These are phyloP conservation scores for Leptosomus discolor DNA, from an alignment of 2,113 vertebrate species.

Conservation along the genomic window DNA sequence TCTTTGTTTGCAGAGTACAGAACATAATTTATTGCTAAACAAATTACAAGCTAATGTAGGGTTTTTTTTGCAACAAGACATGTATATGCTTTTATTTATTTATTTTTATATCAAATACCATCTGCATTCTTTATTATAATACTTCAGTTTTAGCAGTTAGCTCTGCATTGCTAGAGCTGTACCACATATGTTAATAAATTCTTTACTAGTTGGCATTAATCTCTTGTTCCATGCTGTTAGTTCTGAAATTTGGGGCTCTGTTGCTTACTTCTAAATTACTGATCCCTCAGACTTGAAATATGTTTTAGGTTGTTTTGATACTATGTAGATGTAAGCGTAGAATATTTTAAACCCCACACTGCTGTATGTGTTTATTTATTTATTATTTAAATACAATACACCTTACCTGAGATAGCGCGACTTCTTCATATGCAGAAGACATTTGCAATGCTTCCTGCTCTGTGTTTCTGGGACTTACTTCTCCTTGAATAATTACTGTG, in stretches of 20 bases:
- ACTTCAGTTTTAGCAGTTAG: background rate
- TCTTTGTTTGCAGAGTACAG: background rate
- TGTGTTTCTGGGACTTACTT: background rate
- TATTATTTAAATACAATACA: background rate
- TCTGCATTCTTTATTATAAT: background rate
- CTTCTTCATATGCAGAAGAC: background rate
- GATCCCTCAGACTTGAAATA: background rate
- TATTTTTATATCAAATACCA: background rate
- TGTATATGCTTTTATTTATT: background rate
- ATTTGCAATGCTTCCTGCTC: background rate
- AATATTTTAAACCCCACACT: background rate
- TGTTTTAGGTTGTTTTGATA: background rate
- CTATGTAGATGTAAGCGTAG: background rate
- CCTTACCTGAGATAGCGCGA: background rate
- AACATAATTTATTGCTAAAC: background rate
- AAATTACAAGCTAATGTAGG: background rate
- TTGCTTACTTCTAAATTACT: background rate
- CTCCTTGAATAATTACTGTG: background rate
- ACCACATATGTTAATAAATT: conserved; percentile 2
- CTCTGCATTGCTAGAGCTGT: background rate
- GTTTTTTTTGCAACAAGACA: background rate
- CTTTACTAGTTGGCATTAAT: background rate
- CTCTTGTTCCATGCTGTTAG: background rate
- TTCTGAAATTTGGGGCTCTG: background rate
- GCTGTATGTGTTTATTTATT: background rate